Percentiles rank a stretch among this genome's conserved stretches.
Conservation (phyloP, 2,113 vertebrate genomes). For the Cyphomyrus discorhynchus region DNA sequence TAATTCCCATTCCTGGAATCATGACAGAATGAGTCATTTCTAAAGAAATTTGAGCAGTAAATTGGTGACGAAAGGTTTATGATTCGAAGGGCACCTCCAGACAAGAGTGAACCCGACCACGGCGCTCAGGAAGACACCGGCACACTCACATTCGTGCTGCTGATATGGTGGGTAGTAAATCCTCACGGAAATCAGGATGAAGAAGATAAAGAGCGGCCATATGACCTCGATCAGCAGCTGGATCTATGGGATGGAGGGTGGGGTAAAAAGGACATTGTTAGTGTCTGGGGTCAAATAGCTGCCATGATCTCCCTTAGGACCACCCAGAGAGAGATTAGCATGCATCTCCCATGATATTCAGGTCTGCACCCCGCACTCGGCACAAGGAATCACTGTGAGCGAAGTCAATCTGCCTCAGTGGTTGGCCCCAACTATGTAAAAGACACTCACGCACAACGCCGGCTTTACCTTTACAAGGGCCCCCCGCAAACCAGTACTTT, state of each 20-base stretch:
- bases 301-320: no score
- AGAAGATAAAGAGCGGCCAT: slow-evolving; percentile 96
- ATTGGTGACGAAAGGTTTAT: background rate
- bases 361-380: background rate
- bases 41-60: background rate
- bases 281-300: background rate
- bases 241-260: slow-evolving; percentile 56
- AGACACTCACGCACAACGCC: background rate
- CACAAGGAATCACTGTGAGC: background rate
- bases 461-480: background rate
- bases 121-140: background rate
- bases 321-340: background rate
- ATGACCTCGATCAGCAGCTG: slow-evolving; percentile 85
- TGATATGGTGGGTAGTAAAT: slow-evolving; percentile 89
- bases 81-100: background rate
- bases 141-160: slow-evolving; percentile 93
- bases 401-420: background rate
- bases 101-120: background rate
- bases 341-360: background rate
- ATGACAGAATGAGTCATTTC: background rate
- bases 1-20: background rate
- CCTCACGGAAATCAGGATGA: slow-evolving; percentile 89
- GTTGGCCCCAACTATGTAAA: background rate
- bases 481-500: background rate
- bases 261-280: slow-evolving; percentile 27